phyloP scores from a whole-genome alignment of 2,113 vertebrate species.

The Geococcyx californianus region DNA sequence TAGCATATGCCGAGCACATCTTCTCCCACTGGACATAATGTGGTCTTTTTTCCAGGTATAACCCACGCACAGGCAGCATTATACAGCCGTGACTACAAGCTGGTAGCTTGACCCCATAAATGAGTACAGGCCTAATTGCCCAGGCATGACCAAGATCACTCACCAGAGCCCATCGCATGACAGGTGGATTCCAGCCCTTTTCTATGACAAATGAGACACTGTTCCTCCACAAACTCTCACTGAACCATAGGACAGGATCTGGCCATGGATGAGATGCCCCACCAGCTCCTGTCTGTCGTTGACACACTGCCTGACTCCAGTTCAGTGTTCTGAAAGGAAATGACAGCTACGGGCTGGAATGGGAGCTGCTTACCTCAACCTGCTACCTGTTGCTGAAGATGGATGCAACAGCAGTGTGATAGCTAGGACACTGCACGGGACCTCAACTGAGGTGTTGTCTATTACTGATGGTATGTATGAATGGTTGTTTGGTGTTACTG shows the following conservation, averaged over 20 bases:
- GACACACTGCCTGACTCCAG: accelerated
- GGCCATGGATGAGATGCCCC: not conserved
- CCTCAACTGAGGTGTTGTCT: not conserved
- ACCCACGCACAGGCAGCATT: not conserved
- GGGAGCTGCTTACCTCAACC: not conserved
- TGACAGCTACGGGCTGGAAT: not conserved
- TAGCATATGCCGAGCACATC: not conserved
- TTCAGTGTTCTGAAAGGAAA: not conserved
- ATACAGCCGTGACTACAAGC: not conserved
- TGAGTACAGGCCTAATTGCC: not conserved
- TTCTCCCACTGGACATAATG: not conserved
- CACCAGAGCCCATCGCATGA: not conserved
- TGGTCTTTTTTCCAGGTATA: not conserved
- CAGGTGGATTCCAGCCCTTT: not conserved
- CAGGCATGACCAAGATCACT: not conserved
- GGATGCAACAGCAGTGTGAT: not conserved
- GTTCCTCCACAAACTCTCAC: not conserved
- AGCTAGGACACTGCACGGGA: not conserved
- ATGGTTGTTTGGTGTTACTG: not conserved
- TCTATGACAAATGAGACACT: not conserved
- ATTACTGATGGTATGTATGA: not conserved
- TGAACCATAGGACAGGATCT: not conserved
- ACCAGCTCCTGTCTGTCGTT: not conserved
- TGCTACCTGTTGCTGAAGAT: not conserved
- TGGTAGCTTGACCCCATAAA: not conserved